Evolutionary conservation across 1,140 invertebrate genomes (phyloP).

Genomic region (Planococcus citri): DNA sequence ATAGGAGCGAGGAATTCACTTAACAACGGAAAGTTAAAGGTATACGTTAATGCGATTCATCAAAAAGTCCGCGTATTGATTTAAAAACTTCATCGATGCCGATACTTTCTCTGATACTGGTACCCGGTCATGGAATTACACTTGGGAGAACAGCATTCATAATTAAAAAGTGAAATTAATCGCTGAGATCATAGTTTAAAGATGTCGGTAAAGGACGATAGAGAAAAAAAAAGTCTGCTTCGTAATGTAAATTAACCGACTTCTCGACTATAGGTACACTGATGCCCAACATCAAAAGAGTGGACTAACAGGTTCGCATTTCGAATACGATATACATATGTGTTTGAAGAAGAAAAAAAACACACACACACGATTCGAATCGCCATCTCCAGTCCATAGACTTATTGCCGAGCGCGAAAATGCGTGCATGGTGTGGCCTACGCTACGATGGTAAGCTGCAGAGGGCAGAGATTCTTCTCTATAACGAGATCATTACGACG

Average conservation of each 20-base stretch:
- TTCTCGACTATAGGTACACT: no score
- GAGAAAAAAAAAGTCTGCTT: constrained; percentile 1
- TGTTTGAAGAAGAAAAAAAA: not conserved
- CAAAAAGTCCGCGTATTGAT: not conserved
- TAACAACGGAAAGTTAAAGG: not conserved
- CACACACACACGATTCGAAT: no score
- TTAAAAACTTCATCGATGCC: not conserved
- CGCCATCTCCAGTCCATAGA: no score
- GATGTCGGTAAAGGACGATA: constrained; percentile 10
- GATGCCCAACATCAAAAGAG: constrained; percentile 12
- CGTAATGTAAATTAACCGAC: constrained; percentile 17
- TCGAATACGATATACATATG: not conserved
- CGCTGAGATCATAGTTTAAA: constrained; percentile 12
- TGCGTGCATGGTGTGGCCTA: no score
- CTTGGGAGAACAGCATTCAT: constrained; percentile 13
- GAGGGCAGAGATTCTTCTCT: no score
- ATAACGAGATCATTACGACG: no score
- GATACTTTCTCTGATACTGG: constrained; percentile 9
- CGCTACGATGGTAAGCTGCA: no score
- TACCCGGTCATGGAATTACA: constrained; percentile 4
- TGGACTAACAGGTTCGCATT: constrained; percentile 17
- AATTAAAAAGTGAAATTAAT: constrained; percentile 21
- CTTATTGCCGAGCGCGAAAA: no score
- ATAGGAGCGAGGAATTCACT: not conserved
- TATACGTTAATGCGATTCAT: not conserved